phyloP scores from a whole-genome alignment of 2,888 invertebrate genomes.

The Athalia cordata region DNA sequence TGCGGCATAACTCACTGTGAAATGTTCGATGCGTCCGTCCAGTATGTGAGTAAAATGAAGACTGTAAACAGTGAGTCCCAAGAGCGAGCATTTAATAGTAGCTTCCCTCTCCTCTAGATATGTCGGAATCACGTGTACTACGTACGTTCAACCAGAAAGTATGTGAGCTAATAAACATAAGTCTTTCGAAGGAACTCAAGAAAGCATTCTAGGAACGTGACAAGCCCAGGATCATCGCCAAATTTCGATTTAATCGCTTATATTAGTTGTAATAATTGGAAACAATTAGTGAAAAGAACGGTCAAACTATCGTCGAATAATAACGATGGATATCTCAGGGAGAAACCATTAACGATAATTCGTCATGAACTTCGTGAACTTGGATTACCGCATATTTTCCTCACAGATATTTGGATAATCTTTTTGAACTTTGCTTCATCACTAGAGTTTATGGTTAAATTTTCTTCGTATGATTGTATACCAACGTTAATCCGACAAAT shows the following conservation, averaged over 20 bases:
- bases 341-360: too few species aligned
- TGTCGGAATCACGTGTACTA: conserved; percentile 17
- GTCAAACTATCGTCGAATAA: too few species aligned
- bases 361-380: too few species aligned
- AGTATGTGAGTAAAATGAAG: conserved; percentile 29
- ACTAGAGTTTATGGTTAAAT: too few species aligned
- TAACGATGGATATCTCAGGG: too few species aligned
- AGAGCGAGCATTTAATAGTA: conserved; percentile 57
- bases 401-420: too few species aligned
- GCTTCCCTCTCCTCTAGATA: conserved; percentile 54
- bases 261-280: neutral
- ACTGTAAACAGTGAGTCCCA: conserved; percentile 58
- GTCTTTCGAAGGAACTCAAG: conserved; percentile 28
- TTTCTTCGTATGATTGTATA: too few species aligned
- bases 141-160: neutral
- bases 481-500: too few species aligned
- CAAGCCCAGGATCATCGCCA: neutral
- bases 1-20: conserved; percentile 5
- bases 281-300: neutral
- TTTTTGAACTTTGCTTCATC: too few species aligned
- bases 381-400: too few species aligned
- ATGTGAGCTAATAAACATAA: neutral
- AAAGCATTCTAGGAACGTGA: conserved; percentile 7
- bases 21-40: conserved; percentile 14
- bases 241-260: neutral